Percentiles rank a stretch among this genome's conserved stretches.
Evolutionary conservation across 1,140 invertebrate species (phyloP).

Genomic region (Polypedilum pembai): DNA sequence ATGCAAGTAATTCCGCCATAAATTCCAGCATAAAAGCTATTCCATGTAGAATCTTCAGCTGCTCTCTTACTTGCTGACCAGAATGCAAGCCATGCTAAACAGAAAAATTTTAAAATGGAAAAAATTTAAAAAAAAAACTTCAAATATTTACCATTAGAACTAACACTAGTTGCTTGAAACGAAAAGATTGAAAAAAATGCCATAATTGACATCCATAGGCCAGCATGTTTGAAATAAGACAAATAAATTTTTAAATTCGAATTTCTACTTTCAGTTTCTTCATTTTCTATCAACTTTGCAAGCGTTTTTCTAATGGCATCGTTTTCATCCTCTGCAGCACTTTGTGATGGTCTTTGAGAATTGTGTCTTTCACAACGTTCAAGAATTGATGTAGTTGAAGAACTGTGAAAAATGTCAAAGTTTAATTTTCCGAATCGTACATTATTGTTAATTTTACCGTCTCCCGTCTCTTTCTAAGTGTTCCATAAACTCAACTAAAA

Average conservation of each 20-base stretch:
- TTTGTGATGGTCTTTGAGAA: background rate
- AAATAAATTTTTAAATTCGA: slow-evolving; percentile 83
- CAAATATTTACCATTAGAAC: slow-evolving; percentile 56
- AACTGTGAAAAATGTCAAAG: too few species aligned
- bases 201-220: slow-evolving; percentile 46
- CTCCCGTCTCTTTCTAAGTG: background rate
- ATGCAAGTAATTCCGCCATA: too few species aligned
- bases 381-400: background rate
- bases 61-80: slow-evolving; percentile 68
- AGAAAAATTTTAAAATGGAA: slow-evolving; percentile 49
- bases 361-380: background rate
- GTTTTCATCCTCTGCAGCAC: background rate
- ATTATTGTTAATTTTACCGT: too few species aligned
- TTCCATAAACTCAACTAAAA: background rate
- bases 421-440: too few species aligned
- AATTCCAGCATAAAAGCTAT: slow-evolving; percentile 73
- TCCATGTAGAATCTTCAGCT: slow-evolving; percentile 40
- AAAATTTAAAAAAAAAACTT: background rate
- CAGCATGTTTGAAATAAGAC: slow-evolving; percentile 81
- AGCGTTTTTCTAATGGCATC: background rate
- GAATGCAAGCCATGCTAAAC: slow-evolving; percentile 64
- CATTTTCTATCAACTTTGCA: slow-evolving; percentile 76
- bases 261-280: slow-evolving; percentile 84
- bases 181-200: background rate
- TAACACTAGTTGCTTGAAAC: slow-evolving; percentile 74